These are phyloP conservation scores for Leiothrix lutea DNA, from an alignment of 2,113 vertebrate species.

Conservation along the genomic window DNA sequence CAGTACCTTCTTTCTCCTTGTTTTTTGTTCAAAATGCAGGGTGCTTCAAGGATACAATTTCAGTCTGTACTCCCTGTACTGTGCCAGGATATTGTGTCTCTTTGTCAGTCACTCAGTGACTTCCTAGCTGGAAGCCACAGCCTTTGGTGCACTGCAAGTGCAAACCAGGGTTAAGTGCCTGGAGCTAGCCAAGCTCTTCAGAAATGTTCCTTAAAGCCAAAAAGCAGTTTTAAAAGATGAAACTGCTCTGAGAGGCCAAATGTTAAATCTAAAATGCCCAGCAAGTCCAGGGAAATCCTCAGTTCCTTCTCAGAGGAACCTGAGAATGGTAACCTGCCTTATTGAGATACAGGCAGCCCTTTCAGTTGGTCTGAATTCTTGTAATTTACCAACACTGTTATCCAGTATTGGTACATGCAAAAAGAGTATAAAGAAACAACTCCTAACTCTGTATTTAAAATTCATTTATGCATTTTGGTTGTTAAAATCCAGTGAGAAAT, in stretches of 20 bases:
- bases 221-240: not conserved
- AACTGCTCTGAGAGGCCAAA: not conserved
- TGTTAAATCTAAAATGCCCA: slow-evolving; percentile 1
- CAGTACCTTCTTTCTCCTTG: not conserved
- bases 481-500: not conserved
- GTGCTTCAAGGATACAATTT: not conserved
- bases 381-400: not conserved
- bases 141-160: not conserved
- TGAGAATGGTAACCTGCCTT: not conserved
- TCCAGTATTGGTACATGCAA: not conserved
- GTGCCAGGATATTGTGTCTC: not conserved
- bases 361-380: not conserved
- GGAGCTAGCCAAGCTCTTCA: slow-evolving; percentile 35
- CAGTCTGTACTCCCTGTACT: not conserved
- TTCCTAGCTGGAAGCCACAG: not conserved
- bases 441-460: not conserved
- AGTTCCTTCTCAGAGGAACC: not conserved
- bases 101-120: not conserved
- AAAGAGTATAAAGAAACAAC: not conserved
- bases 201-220: slow-evolving; percentile 20
- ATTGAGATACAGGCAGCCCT: not conserved
- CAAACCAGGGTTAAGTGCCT: slow-evolving; percentile 34
- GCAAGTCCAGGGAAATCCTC: not conserved
- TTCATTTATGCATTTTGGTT: not conserved
- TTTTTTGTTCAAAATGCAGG: not conserved